These are phyloP conservation scores for Sitta carolinensis DNA, from an alignment of 2,797 vertebrate genomes.

Conservation along the genomic window DNA sequence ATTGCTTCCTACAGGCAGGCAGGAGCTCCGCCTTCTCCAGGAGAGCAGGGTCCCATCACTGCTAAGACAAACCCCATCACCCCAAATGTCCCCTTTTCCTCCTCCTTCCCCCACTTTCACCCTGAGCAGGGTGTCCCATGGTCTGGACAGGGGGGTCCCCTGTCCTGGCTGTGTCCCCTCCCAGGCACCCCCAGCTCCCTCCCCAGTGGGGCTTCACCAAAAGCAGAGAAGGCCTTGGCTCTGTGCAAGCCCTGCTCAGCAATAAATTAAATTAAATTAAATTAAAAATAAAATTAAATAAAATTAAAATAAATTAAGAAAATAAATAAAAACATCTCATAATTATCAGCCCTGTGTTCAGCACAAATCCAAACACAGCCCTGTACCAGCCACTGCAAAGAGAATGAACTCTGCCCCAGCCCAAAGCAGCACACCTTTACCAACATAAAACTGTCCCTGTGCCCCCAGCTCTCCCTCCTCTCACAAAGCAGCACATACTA, in stretches of 20 bases:
- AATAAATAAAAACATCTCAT: too few species aligned
- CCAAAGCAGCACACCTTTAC: not conserved
- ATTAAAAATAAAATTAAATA: too few species aligned
- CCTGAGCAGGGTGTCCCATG: fast-evolving
- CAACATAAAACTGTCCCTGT: not conserved
- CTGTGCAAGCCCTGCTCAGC: too few species aligned
- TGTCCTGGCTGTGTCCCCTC: too few species aligned
- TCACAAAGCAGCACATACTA: not conserved
- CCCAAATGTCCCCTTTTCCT: not conserved
- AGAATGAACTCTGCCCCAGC: not conserved
- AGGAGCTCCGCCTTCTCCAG: not conserved
- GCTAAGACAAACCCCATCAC: not conserved
- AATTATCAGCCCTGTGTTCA: not conserved
- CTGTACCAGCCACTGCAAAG: too few species aligned
- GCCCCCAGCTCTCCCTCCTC: not conserved
- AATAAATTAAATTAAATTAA: too few species aligned
- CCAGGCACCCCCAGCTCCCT: too few species aligned
- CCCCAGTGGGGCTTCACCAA: too few species aligned
- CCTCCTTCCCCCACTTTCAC: not conserved
- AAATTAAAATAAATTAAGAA: too few species aligned
- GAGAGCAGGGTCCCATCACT: not conserved
- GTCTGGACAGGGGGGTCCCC: not conserved
- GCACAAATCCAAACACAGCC: not conserved
- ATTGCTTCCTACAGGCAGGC: not conserved
- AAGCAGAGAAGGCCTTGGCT: too few species aligned